Evolutionary conservation across 2,113 vertebrate genomes (phyloP), one percentile per base, ranked within the genome.

Genomic region (Silurus meridionalis): DNA sequence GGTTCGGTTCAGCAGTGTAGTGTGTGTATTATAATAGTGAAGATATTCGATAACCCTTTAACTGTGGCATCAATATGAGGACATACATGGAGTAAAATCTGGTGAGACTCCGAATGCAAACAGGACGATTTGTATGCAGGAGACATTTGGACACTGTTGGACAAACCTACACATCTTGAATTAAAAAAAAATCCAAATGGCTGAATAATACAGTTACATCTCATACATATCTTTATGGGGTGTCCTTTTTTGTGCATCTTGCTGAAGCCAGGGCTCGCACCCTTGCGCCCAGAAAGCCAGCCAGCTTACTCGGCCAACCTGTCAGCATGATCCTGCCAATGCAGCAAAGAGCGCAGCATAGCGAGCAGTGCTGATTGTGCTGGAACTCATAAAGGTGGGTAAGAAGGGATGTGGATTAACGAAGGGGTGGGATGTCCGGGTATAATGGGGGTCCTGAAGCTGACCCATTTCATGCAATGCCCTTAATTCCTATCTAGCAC

Each of bases 291-390:
- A 83, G 37, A 37, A 37, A 37, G 90, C 91, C 92, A 83, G 87
- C 91, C 88, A 87, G 91, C 85, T 88, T 90, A 91, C 90, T 93
- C 92, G 84, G 92, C 92, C 92, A 93, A 95, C 88, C 92, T 93
- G 93, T 93, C 93, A 93, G 48, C 90, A 87, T 89, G 89, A 90
- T 91, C 88, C 89, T 94, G 94, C 93, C 86, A 91, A 93, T 93
- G 93, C 94, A 94, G 94, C 93, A 93, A 37, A 88, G 92, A 93
- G 89, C 58, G 85, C 86, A 85, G 78, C 48, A 74, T 64, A 75
- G 58, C 64, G 37, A 0, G 21, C 15, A 6, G 64, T 48, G 83
- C 83, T 71, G 63, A 80, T 64, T 28, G 28, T 19, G 74, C 60
- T 55, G 25, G 8, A 17, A 72, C 17, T 11, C 13, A 77, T 8